Conservation (phyloP, 2,888 invertebrate species). For the Noctua janthe region DNA sequence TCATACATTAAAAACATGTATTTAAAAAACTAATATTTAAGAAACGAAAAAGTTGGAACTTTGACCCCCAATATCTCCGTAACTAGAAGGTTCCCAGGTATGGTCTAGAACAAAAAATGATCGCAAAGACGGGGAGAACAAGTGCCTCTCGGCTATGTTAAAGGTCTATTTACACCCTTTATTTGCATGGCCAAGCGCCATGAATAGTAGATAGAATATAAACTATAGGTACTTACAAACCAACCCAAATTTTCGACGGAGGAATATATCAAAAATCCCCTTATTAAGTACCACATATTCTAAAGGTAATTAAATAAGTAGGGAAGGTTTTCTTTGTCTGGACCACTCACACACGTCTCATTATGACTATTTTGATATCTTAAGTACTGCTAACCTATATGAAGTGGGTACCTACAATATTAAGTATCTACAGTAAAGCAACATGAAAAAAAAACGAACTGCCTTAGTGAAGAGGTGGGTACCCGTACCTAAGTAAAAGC, state of each 20-base stretch:
- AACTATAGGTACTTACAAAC: constrained; percentile 17
- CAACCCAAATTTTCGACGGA: constrained; percentile 2
- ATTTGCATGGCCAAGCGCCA: constrained; percentile 15
- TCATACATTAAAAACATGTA: too few relatives aligned
- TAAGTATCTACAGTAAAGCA: background rate
- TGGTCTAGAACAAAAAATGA: too few relatives aligned
- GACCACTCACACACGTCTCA: background rate
- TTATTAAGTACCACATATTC: background rate
- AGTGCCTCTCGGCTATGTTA: too few relatives aligned
- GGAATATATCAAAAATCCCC: background rate
- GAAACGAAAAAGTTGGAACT: too few relatives aligned
- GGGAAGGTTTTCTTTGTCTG: background rate
- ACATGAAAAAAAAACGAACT: background rate
- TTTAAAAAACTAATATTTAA: too few relatives aligned
- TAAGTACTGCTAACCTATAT: background rate
- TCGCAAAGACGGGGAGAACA: too few relatives aligned
- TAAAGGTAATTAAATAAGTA: background rate
- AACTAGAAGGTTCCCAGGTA: too few relatives aligned
- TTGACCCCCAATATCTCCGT: too few relatives aligned
- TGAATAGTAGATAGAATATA: constrained; percentile 26
- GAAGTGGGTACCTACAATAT: background rate
- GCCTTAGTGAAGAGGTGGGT: background rate
- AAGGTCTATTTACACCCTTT: too few relatives aligned
- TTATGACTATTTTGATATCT: background rate
- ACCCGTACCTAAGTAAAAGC: background rate